Percentiles rank a stretch among this genome's conserved stretches.
Conservation (phyloP, 2,888 invertebrate species). For the Endotricha flammealis region DNA sequence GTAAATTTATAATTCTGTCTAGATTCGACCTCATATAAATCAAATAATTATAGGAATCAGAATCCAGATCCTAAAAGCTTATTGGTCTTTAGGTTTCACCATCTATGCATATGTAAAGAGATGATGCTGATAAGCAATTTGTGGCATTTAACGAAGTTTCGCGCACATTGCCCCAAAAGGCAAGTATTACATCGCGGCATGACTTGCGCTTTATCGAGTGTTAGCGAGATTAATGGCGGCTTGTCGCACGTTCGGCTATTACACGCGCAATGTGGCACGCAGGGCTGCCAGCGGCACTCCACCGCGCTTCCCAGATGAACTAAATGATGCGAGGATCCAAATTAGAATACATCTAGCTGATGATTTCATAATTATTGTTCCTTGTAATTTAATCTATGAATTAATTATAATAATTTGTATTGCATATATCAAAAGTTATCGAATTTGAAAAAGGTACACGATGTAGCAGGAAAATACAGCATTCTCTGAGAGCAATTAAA, state of each 20-base stretch:
- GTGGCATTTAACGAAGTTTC: slow-evolving; percentile 1
- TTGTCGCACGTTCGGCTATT: slow-evolving; percentile 64
- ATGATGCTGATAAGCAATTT: too few species aligned
- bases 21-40: too few species aligned
- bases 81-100: too few species aligned
- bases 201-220: slow-evolving; percentile 76
- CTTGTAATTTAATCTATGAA: not conserved
- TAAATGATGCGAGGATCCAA: slow-evolving; percentile 32
- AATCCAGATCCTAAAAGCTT: too few species aligned
- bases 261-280: slow-evolving; percentile 68
- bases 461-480: too few species aligned
- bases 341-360: slow-evolving; percentile 13
- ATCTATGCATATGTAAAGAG: too few species aligned
- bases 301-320: slow-evolving; percentile 11
- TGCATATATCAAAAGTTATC: too few species aligned
- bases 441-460: too few species aligned
- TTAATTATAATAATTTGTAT: too few species aligned
- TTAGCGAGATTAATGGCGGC: slow-evolving; percentile 71
- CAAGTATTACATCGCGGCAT: slow-evolving; percentile 58
- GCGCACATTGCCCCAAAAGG: slow-evolving; percentile 11
- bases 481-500: too few species aligned
- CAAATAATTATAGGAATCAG: too few species aligned
- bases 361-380: slow-evolving; percentile 15
- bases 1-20: too few species aligned
- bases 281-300: slow-evolving; percentile 21